A percentile compares a stretch with the other conserved stretches of the same genome.
phyloP scores from a whole-genome alignment of 2,113 vertebrate species.

The Climacteris rufus region DNA sequence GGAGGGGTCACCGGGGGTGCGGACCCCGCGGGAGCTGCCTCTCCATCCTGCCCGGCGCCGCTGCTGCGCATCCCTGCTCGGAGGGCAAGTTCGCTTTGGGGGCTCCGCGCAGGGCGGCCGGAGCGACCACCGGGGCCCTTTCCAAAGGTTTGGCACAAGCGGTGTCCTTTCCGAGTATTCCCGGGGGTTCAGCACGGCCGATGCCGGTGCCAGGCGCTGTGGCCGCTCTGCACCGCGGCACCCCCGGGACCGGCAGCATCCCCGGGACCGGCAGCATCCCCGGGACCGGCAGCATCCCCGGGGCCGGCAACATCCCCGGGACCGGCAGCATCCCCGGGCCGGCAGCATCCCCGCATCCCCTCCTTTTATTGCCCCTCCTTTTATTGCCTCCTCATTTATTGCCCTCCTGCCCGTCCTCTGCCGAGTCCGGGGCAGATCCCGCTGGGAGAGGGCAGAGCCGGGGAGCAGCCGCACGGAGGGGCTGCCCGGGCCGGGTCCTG shows the following conservation, averaged over 20 bases:
- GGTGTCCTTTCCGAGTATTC: neutral
- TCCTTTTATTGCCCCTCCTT: too few species aligned
- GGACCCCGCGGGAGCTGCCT: neutral
- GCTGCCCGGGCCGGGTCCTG: neutral
- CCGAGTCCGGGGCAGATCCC: neutral
- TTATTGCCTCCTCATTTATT: too few species aligned
- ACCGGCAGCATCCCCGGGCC: too few species aligned
- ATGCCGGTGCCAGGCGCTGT: neutral
- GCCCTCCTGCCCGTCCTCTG: neutral
- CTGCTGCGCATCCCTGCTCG: neutral
- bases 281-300: too few species aligned
- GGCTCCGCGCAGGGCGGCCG: fast-evolving
- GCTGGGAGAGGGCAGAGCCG: neutral
- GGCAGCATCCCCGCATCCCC: too few species aligned
- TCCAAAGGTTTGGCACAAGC: neutral
- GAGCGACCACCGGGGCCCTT: neutral
- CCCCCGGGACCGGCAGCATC: neutral
- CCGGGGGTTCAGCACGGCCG: neutral
- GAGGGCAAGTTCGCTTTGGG: neutral
- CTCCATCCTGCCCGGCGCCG: neutral
- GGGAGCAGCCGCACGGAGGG: neutral
- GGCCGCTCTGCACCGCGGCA: neutral
- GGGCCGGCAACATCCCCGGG: too few species aligned
- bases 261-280: too few species aligned
- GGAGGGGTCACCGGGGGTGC: neutral